Evolutionary conservation across 2,888 invertebrate genomes (phyloP).

Genomic region (Anarsia innoxiella): DNA sequence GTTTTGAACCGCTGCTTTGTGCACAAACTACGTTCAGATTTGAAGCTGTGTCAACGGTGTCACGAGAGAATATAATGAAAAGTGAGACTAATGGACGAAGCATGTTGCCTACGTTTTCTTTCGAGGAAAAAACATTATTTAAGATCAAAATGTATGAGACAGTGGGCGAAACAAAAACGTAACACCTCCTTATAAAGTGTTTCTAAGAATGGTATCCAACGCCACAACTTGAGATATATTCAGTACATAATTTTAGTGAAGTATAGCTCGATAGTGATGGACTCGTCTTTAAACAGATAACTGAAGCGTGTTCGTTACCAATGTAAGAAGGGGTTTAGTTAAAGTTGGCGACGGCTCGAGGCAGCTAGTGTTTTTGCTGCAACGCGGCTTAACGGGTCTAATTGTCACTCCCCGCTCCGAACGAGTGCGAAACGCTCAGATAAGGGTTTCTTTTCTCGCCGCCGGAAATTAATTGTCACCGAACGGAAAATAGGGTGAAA

Average conservation of each 20-base stretch:
- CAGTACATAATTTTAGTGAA: no score
- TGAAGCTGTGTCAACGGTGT: constrained; percentile 3
- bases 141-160: no score
- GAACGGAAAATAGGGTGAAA: constrained; percentile 74
- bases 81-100: constrained; percentile 2
- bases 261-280: no score
- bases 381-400: constrained; percentile 37
- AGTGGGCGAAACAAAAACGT: no score
- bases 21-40: constrained; percentile 5
- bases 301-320: no score
- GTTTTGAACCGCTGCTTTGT: constrained; percentile 27
- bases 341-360: constrained; percentile 1
- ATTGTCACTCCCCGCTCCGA: constrained; percentile 57
- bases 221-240: no score
- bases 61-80: constrained; percentile 3
- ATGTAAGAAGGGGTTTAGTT: no score
- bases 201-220: no score
- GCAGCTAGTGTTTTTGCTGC: constrained; percentile 18
- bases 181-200: no score
- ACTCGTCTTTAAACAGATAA: no score
- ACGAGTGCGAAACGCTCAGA: constrained; percentile 61
- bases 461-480: constrained; percentile 74
- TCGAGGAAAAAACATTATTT: no score
- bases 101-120: no score
- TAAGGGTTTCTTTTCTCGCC: constrained; percentile 69